Base-by-base conservation (phyloP, 2,113 vertebrate species). In the Suncus etruscus region DNA sequence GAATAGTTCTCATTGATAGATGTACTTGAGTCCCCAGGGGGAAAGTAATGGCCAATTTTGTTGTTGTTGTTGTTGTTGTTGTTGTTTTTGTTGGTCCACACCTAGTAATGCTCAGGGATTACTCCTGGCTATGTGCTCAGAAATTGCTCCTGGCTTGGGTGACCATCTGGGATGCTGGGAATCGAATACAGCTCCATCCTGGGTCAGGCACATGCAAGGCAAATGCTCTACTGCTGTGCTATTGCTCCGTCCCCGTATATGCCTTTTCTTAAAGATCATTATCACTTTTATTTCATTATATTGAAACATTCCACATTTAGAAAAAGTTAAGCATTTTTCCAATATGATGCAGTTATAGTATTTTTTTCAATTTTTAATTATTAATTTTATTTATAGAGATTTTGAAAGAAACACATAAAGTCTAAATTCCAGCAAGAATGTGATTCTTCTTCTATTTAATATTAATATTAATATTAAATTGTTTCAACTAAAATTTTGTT, bases 401-500 rank as follows among this genome's bases (percentile, higher is more conserved):
- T 51, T 75, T 89, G 4, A 87, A 95, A 93, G 9, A 65, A 65
- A 9, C 0, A 85, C 32, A 10, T 69, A 29, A 81, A 91, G 89
- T 5, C 39, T 72, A 8, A 72, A 32, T 32, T 5, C 1, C 9
- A 68, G 12, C 87, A 91, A 84, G 58, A 65, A 8, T 66, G n/a
- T 32, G 74, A 95, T 76, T 96, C 32, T 66, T 85, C 27, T 32
- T 72, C 24, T 39, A 39, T 39, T 39, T 39, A 39, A 5, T 39
- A 39, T 48, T 51, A 39, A 5, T 39, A 39, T 48, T 51, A 92
- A 70, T 69, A 83, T 58, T 69, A 68, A 95, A 94, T 89, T 68
- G 12, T 25, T 50, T 97, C 83, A 90, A 80, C 86, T 91, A 65
- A 88, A 89, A 92, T 93, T 77, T 65, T 18, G 58, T 94, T 91